Percentiles rank a stretch among this genome's conserved stretches.
phyloP scores from a whole-genome alignment of 2,797 vertebrate species.

The Alfaro cultratus region DNA sequence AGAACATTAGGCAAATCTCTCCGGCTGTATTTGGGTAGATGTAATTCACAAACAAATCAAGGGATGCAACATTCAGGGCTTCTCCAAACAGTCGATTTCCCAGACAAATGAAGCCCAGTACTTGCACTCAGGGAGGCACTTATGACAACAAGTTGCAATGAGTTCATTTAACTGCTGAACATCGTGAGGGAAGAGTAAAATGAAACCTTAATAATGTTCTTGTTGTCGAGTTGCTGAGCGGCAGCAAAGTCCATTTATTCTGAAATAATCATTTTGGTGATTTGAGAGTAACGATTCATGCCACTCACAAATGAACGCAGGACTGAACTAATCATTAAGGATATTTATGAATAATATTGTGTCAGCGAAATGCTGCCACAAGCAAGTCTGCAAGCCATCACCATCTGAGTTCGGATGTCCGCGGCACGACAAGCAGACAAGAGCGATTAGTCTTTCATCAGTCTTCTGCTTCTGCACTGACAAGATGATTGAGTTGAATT shows the following conservation, averaged over 20 bases:
- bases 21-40: constrained; percentile 62
- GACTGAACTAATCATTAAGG: constrained; percentile 35
- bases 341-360: constrained; percentile 49
- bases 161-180: constrained; percentile 45
- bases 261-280: constrained; percentile 55
- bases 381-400: constrained; percentile 31
- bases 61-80: constrained; percentile 55
- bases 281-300: constrained; percentile 50
- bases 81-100: constrained; percentile 59
- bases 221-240: constrained; percentile 32
- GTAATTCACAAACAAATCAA: constrained; percentile 65
- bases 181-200: constrained; percentile 25
- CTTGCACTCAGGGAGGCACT: constrained; percentile 37
- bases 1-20: constrained; percentile 70
- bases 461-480: constrained; percentile 26
- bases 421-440: constrained; percentile 24
- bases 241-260: constrained; percentile 45
- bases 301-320: constrained; percentile 49
- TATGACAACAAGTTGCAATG: constrained; percentile 20
- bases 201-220: constrained; percentile 24
- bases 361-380: constrained; percentile 26
- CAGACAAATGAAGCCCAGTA: constrained; percentile 66
- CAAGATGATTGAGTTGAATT: constrained; percentile 54
- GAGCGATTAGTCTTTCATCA: constrained; percentile 50
- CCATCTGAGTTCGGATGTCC: constrained; percentile 4